These are phyloP conservation scores for Clivina fossor DNA, from an alignment of 2,888 invertebrate genomes.

Conservation along the genomic window DNA sequence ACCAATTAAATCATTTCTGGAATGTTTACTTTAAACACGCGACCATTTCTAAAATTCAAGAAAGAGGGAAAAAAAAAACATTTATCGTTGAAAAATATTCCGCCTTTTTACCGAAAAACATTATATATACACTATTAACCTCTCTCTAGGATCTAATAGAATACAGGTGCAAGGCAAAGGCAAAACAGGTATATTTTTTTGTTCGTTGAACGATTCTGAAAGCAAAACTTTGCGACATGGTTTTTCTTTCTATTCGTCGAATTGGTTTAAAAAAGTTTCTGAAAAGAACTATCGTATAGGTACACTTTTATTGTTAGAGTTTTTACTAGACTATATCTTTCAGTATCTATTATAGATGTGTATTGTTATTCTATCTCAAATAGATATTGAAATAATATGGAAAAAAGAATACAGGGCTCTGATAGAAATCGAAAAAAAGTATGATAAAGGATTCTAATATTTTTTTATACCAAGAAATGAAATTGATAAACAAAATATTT, in stretches of 20 bases:
- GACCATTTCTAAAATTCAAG: no score
- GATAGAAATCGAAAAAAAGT: not conserved
- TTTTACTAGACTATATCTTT: constrained; percentile 19
- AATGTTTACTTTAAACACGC: constrained; percentile 2
- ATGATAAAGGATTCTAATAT: not conserved
- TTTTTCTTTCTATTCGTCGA: constrained; percentile 11
- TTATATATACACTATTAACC: no score
- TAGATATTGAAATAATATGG: constrained; percentile 23
- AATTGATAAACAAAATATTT: no score
- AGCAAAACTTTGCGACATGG: constrained; percentile 28
- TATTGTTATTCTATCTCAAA: constrained; percentile 28
- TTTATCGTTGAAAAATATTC: no score
- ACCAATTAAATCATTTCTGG: constrained; percentile 6
- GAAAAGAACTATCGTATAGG: constrained; percentile 30
- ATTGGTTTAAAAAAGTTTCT: constrained; percentile 32
- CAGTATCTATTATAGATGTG: constrained; percentile 18
- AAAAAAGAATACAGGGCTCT: no score
- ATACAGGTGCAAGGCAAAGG: constrained; percentile 23
- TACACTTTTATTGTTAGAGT: constrained; percentile 30
- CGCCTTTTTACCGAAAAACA: no score
- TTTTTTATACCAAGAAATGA: not conserved
- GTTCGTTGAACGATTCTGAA: constrained; percentile 15
- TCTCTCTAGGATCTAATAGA: no score
- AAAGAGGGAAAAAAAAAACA: no score
- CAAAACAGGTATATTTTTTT: constrained; percentile 28